Evolutionary conservation across 2,888 invertebrate species (phyloP).

Genomic region (Tineola bisselliella): DNA sequence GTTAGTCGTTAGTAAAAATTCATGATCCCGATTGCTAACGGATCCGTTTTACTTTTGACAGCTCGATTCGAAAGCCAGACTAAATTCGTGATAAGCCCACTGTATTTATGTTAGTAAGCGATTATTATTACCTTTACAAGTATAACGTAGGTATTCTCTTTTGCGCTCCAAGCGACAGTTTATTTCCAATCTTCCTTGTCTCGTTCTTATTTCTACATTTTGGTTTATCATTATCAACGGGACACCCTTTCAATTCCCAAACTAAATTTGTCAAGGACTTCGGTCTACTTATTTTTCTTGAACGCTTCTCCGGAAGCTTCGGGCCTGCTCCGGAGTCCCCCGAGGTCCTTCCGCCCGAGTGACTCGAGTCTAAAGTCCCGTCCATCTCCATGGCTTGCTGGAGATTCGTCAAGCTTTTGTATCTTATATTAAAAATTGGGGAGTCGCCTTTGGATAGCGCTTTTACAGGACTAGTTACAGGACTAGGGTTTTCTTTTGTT

Average conservation of each 20-base stretch:
- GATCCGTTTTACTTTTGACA: too few relatives aligned
- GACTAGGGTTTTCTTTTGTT: conserved; percentile 73
- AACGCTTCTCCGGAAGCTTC: conserved; percentile 85
- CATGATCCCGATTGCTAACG: too few relatives aligned
- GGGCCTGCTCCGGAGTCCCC: conserved; percentile 82
- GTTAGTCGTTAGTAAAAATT: too few relatives aligned
- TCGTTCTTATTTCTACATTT: conserved; percentile 60
- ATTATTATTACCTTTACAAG: conserved; percentile 55
- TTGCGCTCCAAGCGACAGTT: conserved; percentile 61
- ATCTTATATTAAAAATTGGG: conserved; percentile 79
- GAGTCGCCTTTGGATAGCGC: conserved; percentile 74
- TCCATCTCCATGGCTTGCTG: conserved; percentile 80
- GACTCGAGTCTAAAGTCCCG: conserved; percentile 89
- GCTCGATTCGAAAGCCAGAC: too few relatives aligned
- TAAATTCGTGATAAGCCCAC: too few relatives aligned
- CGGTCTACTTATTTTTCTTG: conserved; percentile 82
- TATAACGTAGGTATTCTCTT: conserved; percentile 69
- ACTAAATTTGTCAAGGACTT: conserved; percentile 88
- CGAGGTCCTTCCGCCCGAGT: conserved; percentile 87
- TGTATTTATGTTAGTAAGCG: too few relatives aligned
- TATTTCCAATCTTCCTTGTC: conserved; percentile 62
- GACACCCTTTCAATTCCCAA: conserved; percentile 75
- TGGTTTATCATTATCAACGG: conserved; percentile 56
- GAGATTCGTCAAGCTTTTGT: conserved; percentile 75
- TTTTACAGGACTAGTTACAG: conserved; percentile 61